These are phyloP conservation scores for Acleris holmiana DNA, from an alignment of 2,888 invertebrate species.

Conservation along the genomic window DNA sequence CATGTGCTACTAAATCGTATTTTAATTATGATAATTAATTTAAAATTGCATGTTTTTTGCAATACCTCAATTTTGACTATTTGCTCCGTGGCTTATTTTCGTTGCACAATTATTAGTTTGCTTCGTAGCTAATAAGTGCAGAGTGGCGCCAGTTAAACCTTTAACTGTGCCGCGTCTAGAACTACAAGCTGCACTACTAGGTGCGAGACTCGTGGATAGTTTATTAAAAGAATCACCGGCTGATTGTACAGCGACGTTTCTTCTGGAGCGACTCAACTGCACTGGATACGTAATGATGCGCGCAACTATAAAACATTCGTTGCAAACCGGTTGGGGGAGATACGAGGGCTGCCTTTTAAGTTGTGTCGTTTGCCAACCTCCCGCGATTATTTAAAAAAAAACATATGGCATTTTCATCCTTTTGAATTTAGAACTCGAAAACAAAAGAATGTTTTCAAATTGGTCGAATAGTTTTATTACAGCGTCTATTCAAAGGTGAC, in stretches of 20 bases:
- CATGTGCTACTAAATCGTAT: too few species aligned
- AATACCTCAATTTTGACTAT: neutral
- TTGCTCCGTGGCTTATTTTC: neutral
- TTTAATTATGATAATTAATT: too few species aligned
- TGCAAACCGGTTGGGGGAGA: conserved; percentile 26
- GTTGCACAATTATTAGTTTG: neutral
- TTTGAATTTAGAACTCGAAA: too few species aligned
- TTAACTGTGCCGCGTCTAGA: conserved; percentile 2
- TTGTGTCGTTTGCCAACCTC: too few species aligned
- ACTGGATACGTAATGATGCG: conserved; percentile 43
- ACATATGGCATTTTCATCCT: too few species aligned
- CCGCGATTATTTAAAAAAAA: too few species aligned
- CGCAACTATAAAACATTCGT: conserved; percentile 45
- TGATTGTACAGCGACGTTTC: neutral
- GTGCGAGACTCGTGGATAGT: conserved; percentile 1
- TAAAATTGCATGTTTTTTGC: conserved; percentile 1
- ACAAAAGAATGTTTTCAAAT: too few species aligned
- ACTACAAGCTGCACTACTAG: neutral
- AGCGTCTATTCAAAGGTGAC: too few species aligned
- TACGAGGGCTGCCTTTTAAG: too few species aligned
- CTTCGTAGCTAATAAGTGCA: neutral
- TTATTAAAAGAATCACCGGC: neutral
- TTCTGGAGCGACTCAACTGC: conserved; percentile 49
- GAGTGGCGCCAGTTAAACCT: neutral
- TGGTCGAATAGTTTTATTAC: too few species aligned